Evolutionary conservation across 2,797 vertebrate species (phyloP).

Genomic region (Euphonia xanthogaster): DNA sequence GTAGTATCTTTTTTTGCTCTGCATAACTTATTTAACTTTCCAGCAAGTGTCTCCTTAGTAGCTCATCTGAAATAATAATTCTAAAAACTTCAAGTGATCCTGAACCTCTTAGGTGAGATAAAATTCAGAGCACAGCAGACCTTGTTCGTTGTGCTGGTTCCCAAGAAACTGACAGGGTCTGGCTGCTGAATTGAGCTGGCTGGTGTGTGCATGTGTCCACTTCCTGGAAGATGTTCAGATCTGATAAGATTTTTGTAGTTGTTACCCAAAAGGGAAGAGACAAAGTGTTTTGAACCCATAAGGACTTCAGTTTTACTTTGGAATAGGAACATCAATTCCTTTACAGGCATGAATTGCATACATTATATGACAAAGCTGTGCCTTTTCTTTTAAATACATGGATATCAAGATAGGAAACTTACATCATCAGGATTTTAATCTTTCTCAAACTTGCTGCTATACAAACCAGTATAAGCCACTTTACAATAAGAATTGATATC

Average conservation of each 20-base stretch:
- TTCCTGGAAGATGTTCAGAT: not conserved
- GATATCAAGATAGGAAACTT: not conserved
- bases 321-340: not conserved
- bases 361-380: not conserved
- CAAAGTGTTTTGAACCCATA: not conserved
- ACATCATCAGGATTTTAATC: not conserved
- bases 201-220: not conserved
- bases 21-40: not conserved
- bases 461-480: not conserved
- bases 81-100: not conserved
- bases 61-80: not conserved
- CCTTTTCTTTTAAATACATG: not conserved
- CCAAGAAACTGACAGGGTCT: not conserved
- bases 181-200: not conserved
- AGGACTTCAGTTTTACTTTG: not conserved
- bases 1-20: not conserved
- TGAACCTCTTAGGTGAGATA: not conserved
- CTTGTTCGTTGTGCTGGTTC: not conserved
- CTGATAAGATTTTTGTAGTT: not conserved
- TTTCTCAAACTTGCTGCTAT: not conserved
- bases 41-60: not conserved
- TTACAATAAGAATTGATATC: not conserved
- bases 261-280: not conserved
- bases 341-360: not conserved
- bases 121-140: not conserved